Evolutionary conservation across 2,797 vertebrate genomes (phyloP), one percentile per base, ranked within the genome.

Genomic region (Anniella stebbinsi): DNA sequence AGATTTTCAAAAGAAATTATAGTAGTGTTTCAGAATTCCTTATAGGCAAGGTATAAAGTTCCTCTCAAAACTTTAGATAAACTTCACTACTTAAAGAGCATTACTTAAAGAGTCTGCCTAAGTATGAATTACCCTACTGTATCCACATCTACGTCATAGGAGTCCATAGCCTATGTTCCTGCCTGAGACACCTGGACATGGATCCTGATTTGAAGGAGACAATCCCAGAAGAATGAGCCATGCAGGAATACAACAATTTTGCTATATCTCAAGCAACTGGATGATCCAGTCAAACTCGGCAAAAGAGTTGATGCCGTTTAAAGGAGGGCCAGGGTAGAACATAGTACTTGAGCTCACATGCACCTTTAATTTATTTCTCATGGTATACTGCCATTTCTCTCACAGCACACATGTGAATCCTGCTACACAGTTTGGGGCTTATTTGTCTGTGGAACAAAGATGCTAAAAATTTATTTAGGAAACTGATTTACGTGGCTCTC

Each of bases 91-190:
- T n/a, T n/a, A n/a, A n/a, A n/a, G n/a, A n/a, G n/a, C n/a, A n/a
- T n/a, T n/a, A n/a, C n/a, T n/a, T n/a, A n/a, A n/a, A n/a, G n/a
- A n/a, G n/a, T n/a, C n/a, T n/a, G n/a, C n/a, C n/a, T n/a, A 94
- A 96, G 93, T 90, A 93, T 87, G 91, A 89, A 92, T 93, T 94
- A 92, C 92, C 94, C 94, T 94, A 30, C 23, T 28, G 66, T 63
- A 63, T 11, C 3, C 15, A 67, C 8, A 67, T 8, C 66, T 67
- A 67, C 73, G 5, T 11, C 5, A 2, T 92, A 90, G 93, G 94
- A 94, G 92, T 92, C 86, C 93, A 93, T 63, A 92, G 91, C 89
- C 93, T 95, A 93, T 33, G 17, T 33, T 63, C 25, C 36, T 57
- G 17, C 18, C 33, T 45, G 23, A 45, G 38, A 66, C 13, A 45